Evolutionary conservation across 1,140 invertebrate genomes (phyloP).

Genomic region (Tyrophagus putrescentiae): DNA sequence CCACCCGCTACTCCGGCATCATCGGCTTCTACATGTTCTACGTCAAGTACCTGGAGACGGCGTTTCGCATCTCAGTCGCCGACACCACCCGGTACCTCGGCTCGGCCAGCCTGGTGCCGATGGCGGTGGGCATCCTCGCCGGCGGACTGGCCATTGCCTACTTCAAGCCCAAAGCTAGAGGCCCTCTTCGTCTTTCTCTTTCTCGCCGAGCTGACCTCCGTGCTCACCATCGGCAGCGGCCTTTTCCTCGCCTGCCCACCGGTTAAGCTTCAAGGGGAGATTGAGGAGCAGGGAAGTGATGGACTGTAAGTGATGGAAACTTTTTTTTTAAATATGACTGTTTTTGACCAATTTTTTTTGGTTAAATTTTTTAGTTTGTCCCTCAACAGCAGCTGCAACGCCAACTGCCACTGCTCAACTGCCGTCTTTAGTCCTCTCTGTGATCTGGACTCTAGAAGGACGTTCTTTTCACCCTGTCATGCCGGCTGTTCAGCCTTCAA

Average conservation of each 20-base stretch:
- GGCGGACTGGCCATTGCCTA: slow-evolving; percentile 51
- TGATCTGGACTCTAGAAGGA: slow-evolving; percentile 48
- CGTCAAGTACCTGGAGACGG: slow-evolving; percentile 57
- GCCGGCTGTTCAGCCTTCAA: slow-evolving; percentile 48
- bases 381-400: slow-evolving; percentile 32
- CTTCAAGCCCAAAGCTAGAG: slow-evolving; percentile 49
- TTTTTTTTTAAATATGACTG: neutral
- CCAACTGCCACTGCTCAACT: slow-evolving; percentile 25
- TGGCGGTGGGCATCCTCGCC: slow-evolving; percentile 50
- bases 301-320: neutral
- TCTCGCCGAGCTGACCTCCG: slow-evolving; percentile 46
- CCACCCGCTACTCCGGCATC: slow-evolving; percentile 53
- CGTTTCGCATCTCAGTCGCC: slow-evolving; percentile 53
- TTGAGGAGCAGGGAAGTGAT: neutral
- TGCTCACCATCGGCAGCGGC: slow-evolving; percentile 47
- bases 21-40: slow-evolving; percentile 58
- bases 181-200: slow-evolving; percentile 57
- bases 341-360: neutral
- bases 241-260: slow-evolving; percentile 51
- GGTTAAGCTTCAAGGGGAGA: slow-evolving; percentile 38
- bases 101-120: slow-evolving; percentile 48
- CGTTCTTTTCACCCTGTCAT: slow-evolving; percentile 70
- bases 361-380: slow-evolving; percentile 3
- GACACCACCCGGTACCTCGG: slow-evolving; percentile 38
- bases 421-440: slow-evolving; percentile 47